Evolutionary conservation across 2,113 vertebrate species (phyloP), one percentile per base, ranked within the genome.

Genomic region (Choloepus hoffmanni): DNA sequence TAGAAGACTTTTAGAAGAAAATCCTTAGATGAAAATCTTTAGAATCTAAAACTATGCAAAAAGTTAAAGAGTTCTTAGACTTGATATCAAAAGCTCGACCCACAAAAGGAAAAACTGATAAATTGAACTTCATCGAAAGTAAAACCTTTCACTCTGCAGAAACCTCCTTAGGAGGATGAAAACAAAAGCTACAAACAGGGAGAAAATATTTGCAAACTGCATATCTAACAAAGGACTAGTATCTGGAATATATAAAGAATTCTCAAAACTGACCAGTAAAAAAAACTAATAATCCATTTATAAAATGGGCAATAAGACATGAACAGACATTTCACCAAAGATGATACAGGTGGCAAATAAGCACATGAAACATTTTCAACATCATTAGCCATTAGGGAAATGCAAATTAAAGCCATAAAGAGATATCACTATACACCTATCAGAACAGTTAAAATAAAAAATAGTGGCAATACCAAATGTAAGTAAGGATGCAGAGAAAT

Each of bases 361-460:
- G 50, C 40, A 60, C 60, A 76, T 28, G 30, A 95, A 92, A 62
- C 28, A 68, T 12, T 13, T 45, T 87, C 50, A 88, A 50, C 82
- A 83, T 36, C 36, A 60, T 33, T 68, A 48, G n/a, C 45, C 65
- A 79, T 65, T 55, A 73, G 82, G n/a, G 24, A 63, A 86, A 73
- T 45, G 21, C 43, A 86, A 48, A 86, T 36, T 70, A 84, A 92
- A 50, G 60, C 74, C 77, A 92, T 45, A 62, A 72, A 86, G 73
- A 95, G 14, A 40, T 55, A 74, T 78, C 26, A 67, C 24, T 26
- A 50, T 21, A 67, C 1, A 28, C 45, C 45, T 84, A 72, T 2
- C 45, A 58, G 30, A 94, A 68, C 58, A 48, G 48, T 36, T 60
- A 77, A 53, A 82, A 86, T 45, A 93, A 88, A 93, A 23, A 88